A percentile compares a stretch with the other conserved stretches of the same genome.
Conservation (phyloP, 2,888 invertebrate genomes). For the Conops quadrifasciatus region DNA sequence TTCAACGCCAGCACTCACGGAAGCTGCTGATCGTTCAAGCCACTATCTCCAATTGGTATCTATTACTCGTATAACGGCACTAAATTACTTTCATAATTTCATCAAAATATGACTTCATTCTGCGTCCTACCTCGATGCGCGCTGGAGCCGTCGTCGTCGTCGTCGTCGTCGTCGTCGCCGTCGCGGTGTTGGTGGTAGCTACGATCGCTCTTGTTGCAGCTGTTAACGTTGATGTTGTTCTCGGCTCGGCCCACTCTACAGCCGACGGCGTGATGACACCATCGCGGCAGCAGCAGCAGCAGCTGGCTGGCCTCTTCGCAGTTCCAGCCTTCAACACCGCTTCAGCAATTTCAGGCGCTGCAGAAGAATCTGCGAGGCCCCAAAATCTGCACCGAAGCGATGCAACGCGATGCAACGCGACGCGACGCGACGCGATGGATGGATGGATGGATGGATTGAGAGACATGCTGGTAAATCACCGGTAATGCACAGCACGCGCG, state of each 20-base stretch:
- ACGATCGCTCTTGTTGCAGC: background rate
- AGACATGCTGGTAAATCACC: slow-evolving; percentile 34
- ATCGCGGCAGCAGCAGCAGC: too few species aligned
- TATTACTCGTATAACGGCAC: background rate
- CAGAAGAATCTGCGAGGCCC: too few species aligned
- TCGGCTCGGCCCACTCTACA: slow-evolving; percentile 4
- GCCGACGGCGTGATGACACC: slow-evolving; percentile 24
- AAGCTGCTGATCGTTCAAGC: background rate
- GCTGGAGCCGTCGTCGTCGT: too few species aligned
- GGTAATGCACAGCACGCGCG: slow-evolving; percentile 54
- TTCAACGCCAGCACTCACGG: background rate
- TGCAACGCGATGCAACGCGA: slow-evolving; percentile 11
- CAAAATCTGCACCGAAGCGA: too few species aligned
- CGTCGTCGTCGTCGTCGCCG: background rate
- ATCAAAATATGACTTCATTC: slow-evolving; percentile 2
- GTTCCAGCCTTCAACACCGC: too few species aligned
- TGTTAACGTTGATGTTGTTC: background rate
- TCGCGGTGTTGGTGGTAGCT: background rate
- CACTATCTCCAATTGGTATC: background rate
- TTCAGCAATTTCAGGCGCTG: too few species aligned
- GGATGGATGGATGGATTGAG: slow-evolving; percentile 13
- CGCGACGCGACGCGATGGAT: background rate
- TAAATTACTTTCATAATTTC: slow-evolving; percentile 11
- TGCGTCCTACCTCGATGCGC: too few species aligned
- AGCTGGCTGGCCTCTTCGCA: too few species aligned